Conservation (phyloP, 2,888 invertebrate genomes). For the Cosmorhoe ocellata region DNA sequence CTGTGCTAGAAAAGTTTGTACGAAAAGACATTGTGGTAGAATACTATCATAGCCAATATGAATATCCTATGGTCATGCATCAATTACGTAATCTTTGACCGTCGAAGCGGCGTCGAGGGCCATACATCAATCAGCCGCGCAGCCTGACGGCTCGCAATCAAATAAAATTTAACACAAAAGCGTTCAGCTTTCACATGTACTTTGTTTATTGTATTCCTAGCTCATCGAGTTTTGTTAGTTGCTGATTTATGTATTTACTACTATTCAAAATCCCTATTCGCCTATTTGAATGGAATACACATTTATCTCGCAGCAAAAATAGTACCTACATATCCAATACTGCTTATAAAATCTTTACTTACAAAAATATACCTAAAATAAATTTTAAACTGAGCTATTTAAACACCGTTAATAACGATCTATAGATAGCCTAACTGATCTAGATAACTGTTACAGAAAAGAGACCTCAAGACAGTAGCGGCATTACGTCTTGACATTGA, state of each 20-base stretch:
- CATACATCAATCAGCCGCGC: constrained; percentile 74
- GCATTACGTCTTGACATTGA: too few species aligned
- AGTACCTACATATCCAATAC: too few species aligned
- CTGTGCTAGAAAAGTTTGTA: too few species aligned
- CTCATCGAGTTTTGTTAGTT: constrained; percentile 26
- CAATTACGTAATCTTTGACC: constrained; percentile 66
- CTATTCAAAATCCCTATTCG: background rate
- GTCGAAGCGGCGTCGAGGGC: constrained; percentile 50
- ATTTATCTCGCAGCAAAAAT: too few species aligned
- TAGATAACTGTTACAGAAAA: too few species aligned
- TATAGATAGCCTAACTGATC: too few species aligned
- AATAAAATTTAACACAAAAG: constrained; percentile 79
- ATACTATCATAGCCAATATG: constrained; percentile 32
- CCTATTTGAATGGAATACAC: background rate
- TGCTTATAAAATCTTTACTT: too few species aligned
- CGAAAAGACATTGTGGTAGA: too few species aligned
- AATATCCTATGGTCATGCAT: constrained; percentile 53
- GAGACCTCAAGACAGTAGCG: too few species aligned
- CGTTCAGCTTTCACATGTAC: constrained; percentile 43
- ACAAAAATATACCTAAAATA: too few species aligned
- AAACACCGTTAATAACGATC: too few species aligned
- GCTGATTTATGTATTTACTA: constrained; percentile 3
- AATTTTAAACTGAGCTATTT: too few species aligned
- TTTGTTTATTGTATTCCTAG: constrained; percentile 40
- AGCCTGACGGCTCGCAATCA: constrained; percentile 70